These are phyloP conservation scores for Stenoptilia bipunctidactyla DNA, from an alignment of 2,888 invertebrate species.

Conservation along the genomic window DNA sequence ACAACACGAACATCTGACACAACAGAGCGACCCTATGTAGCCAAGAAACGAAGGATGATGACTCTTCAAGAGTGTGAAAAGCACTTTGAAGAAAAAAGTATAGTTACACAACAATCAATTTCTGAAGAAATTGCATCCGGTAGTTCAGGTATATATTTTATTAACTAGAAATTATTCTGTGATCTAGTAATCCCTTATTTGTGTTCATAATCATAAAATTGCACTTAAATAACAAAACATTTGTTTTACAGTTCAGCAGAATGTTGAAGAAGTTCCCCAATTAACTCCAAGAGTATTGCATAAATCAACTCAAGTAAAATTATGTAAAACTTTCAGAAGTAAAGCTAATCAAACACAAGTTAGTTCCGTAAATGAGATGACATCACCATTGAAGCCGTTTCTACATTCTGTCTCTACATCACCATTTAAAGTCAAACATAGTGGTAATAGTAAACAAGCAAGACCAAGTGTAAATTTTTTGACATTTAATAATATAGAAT, in stretches of 20 bases:
- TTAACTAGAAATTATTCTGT: not conserved
- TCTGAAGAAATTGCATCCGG: not conserved
- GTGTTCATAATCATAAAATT: no score
- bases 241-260: no score
- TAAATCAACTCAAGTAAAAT: slow-evolving; percentile 11
- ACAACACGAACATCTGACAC: no score
- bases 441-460: not conserved
- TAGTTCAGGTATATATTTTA: not conserved
- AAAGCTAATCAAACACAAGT: slow-evolving; percentile 11
- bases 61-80: slow-evolving; percentile 6
- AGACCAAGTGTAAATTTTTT: not conserved
- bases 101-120: slow-evolving; percentile 4
- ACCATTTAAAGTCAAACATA: not conserved
- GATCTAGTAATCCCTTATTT: slow-evolving; percentile 3
- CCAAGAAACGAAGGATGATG: slow-evolving; percentile 12
- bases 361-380: slow-evolving; percentile 8
- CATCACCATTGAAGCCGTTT: slow-evolving; percentile 10
- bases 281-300: no score
- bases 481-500: not conserved
- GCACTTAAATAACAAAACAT: no score
- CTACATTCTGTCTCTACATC: slow-evolving; percentile 6
- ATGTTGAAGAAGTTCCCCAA: no score
- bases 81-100: slow-evolving; percentile 5
- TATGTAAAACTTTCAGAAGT: slow-evolving; percentile 10
- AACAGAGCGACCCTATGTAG: slow-evolving; percentile 13